phyloP scores from a whole-genome alignment of 2,113 vertebrate species.

The Orthonyx spaldingii region DNA sequence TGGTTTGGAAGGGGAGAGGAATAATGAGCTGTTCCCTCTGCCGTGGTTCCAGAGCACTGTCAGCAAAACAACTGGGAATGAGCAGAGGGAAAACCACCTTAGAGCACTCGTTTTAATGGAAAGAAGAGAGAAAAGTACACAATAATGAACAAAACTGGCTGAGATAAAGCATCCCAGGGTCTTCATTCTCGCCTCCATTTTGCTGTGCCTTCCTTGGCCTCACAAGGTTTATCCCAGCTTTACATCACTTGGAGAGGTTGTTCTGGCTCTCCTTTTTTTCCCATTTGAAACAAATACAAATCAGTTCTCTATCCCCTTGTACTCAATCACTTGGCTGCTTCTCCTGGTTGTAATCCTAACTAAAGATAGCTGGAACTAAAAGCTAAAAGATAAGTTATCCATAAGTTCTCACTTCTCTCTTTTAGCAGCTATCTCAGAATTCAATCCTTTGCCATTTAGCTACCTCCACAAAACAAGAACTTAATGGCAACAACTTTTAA shows the following conservation, averaged over 20 bases:
- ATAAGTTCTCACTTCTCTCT: neutral
- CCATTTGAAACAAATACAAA: neutral
- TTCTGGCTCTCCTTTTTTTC: neutral
- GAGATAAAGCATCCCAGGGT: neutral
- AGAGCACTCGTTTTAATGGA: neutral
- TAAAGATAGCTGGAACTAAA: neutral
- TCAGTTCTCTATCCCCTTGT: neutral
- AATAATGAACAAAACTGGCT: neutral
- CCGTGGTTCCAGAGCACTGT: neutral
- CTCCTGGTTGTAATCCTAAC: neutral
- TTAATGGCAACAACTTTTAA: constrained; percentile 47
- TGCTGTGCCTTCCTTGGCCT: neutral
- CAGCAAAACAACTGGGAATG: neutral
- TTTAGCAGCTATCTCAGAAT: neutral
- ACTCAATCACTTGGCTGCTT: neutral
- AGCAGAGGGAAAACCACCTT: neutral
- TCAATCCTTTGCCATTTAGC: neutral
- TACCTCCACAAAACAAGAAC: constrained; percentile 44
- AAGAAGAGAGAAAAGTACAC: neutral
- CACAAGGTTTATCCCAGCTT: neutral
- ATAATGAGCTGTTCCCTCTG: neutral
- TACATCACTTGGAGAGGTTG: neutral
- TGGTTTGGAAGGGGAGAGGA: neutral
- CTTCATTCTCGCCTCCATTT: neutral
- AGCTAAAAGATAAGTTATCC: neutral